phyloP scores from a whole-genome alignment of 2,113 vertebrate species.

The Carassius auratus region DNA sequence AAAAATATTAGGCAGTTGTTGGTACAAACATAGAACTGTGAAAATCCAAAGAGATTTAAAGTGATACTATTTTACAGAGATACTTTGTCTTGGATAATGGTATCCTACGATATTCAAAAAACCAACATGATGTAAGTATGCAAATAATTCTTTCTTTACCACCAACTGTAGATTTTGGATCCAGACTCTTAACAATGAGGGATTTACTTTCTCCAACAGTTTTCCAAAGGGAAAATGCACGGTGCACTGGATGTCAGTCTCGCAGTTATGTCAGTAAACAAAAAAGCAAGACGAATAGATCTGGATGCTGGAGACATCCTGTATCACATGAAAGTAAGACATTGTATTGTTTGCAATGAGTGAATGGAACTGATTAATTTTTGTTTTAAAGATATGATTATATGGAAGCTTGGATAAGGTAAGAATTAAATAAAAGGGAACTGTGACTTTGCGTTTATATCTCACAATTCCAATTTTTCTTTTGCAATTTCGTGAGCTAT shows the following conservation, averaged over 20 bases:
- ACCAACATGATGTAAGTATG: conserved; percentile 86
- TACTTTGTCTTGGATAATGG: conserved; percentile 91
- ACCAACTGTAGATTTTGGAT: conserved; percentile 42
- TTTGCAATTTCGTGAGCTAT: no score
- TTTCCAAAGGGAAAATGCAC: conserved; percentile 86
- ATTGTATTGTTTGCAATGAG: background rate
- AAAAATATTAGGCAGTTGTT: background rate
- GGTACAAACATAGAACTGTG: background rate
- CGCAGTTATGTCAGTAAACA: conserved; percentile 93
- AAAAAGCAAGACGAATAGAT: conserved; percentile 88
- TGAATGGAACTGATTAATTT: background rate
- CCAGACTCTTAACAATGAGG: conserved; percentile 4
- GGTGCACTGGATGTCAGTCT: conserved; percentile 88
- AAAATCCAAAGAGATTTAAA: background rate
- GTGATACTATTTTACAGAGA: conserved; percentile 72
- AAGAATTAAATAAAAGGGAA: no score
- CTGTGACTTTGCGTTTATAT: no score
- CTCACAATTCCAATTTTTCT: no score
- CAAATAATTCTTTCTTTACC: background rate
- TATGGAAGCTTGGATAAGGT: no score
- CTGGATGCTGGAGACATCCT: conserved; percentile 92
- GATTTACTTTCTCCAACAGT: conserved; percentile 66
- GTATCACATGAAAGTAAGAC: conserved; percentile 88
- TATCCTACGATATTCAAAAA: conserved; percentile 87
- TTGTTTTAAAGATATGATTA: background rate